A percentile compares a stretch with the other conserved stretches of the same genome.
phyloP scores from a whole-genome alignment of 2,113 vertebrate species.

The Mustela nigripes region DNA sequence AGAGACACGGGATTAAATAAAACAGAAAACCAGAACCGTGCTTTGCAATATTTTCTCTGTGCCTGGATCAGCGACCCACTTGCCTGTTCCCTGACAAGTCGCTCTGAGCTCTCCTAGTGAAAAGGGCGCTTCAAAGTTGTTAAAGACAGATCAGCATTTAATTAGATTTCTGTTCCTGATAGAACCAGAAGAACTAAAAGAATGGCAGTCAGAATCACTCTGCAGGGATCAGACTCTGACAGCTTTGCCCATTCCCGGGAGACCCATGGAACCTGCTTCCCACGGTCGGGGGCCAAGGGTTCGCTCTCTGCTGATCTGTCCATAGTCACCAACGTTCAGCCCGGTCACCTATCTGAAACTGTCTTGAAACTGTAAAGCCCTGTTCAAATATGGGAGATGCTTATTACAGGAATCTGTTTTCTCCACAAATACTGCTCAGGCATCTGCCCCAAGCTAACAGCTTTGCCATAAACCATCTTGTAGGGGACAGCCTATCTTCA shows the following conservation, averaged over 20 bases:
- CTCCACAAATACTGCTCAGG: accelerated
- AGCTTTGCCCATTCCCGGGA: background rate
- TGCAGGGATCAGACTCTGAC: background rate
- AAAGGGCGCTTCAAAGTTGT: background rate
- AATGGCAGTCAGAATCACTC: background rate
- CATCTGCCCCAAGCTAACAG: background rate
- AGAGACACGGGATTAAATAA: background rate
- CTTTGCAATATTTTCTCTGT: background rate
- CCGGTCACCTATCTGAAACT: background rate
- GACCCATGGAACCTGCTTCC: background rate
- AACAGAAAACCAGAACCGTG: background rate
- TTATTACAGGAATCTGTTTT: background rate
- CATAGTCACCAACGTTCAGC: background rate
- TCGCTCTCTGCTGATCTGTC: background rate
- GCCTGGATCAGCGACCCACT: background rate
- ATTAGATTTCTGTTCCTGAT: background rate
- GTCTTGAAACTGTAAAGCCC: background rate
- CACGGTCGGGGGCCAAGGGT: accelerated
- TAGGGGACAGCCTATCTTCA: no score
- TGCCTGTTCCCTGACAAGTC: background rate
- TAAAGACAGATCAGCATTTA: background rate
- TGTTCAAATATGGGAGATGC: background rate
- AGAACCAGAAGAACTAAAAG: background rate
- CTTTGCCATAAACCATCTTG: accelerated
- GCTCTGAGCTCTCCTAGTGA: background rate